phyloP scores from a whole-genome alignment of 2,888 invertebrate species.

The Drosophila sordidapex region DNA sequence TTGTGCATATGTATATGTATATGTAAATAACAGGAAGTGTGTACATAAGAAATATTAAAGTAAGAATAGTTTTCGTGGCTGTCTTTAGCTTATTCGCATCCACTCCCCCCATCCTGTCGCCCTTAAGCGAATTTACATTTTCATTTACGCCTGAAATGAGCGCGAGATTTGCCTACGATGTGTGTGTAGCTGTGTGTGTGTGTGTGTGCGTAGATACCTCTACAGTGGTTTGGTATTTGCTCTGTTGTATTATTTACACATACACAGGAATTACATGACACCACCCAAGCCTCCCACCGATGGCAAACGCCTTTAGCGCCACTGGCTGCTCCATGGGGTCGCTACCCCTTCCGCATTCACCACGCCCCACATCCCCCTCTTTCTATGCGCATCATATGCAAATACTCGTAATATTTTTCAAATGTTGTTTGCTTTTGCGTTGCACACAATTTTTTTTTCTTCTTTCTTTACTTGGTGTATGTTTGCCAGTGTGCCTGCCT shows the following conservation, averaged over 20 bases:
- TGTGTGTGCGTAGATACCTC: slow-evolving; percentile 15
- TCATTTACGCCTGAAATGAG: slow-evolving; percentile 73
- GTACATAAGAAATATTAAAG: slow-evolving; percentile 41
- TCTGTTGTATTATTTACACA: slow-evolving; percentile 57
- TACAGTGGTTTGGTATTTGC: slow-evolving; percentile 53
- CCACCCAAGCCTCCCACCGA: slow-evolving; percentile 20
- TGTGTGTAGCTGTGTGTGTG: slow-evolving; percentile 13
- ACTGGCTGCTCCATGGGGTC: slow-evolving; percentile 40
- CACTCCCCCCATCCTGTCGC: neutral
- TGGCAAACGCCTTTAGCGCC: slow-evolving; percentile 55
- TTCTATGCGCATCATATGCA: slow-evolving; percentile 66
- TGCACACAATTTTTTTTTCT: slow-evolving; percentile 54
- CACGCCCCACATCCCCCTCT: neutral
- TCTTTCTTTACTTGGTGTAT: slow-evolving; percentile 9
- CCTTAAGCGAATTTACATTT: slow-evolving; percentile 73
- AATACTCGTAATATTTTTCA: slow-evolving; percentile 80
- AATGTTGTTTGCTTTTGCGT: slow-evolving; percentile 76
- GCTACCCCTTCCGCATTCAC: neutral
- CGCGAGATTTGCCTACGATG: slow-evolving; percentile 57
- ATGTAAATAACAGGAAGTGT: slow-evolving; percentile 12
- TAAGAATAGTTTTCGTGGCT: slow-evolving; percentile 37
- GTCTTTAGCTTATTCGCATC: neutral
- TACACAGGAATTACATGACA: slow-evolving; percentile 6
- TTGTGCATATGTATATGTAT: neutral
- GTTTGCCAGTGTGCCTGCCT: slow-evolving; percentile 54